Evolutionary conservation across 1,140 invertebrate genomes (phyloP).

Genomic region (Vanessa tameamea): DNA sequence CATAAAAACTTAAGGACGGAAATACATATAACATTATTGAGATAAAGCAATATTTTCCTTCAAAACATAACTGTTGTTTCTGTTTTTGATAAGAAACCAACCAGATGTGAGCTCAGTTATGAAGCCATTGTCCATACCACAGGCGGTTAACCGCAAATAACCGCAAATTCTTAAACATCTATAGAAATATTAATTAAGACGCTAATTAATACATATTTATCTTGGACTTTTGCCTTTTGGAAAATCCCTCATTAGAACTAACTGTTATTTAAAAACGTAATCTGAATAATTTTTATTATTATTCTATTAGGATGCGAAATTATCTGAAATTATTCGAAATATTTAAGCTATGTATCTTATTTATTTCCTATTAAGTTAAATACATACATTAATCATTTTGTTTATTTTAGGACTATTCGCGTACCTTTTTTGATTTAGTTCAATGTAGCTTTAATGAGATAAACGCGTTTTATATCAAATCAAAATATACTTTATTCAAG

Average conservation of each 20-base stretch:
- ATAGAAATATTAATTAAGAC: neutral
- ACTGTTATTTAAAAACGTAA: neutral
- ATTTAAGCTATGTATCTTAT: too few relatives aligned
- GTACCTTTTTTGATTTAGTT: too few relatives aligned
- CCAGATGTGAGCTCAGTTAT: slow-evolving; percentile 59
- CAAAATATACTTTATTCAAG: too few relatives aligned
- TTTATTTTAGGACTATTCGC: neutral
- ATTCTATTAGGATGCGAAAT: neutral
- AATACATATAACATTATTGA: slow-evolving; percentile 53
- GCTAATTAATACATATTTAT: neutral
- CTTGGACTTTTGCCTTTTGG: neutral
- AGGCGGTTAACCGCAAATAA: slow-evolving; percentile 14
- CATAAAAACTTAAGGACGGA: slow-evolving; percentile 67
- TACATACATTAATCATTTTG: too few relatives aligned
- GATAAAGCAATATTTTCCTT: slow-evolving; percentile 72
- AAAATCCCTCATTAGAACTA: neutral
- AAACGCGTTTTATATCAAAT: too few relatives aligned
- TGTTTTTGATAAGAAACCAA: slow-evolving; percentile 64
- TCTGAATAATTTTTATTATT: neutral
- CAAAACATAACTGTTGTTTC: slow-evolving; percentile 61
- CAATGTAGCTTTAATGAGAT: too few relatives aligned
- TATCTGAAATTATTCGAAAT: too few relatives aligned
- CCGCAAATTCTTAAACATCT: neutral
- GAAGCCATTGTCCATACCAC: slow-evolving; percentile 27
- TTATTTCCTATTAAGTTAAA: too few relatives aligned